Evolutionary conservation across 2,797 vertebrate genomes (phyloP).

Genomic region (Acanthurus lineatus): DNA sequence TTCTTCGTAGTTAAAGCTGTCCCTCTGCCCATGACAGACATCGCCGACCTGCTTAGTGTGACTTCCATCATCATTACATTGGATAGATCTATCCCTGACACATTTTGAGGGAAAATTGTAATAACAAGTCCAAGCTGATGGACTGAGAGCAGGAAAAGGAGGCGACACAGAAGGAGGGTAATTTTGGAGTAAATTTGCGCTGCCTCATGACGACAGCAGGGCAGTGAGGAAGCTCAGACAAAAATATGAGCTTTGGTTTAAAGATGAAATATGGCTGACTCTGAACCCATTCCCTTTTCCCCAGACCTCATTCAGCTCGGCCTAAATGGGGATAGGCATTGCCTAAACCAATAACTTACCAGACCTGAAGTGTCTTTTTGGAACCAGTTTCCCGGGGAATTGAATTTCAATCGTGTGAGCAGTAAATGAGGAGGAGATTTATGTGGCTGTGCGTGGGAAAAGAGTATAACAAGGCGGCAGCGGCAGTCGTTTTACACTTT

Average conservation of each 20-base stretch:
- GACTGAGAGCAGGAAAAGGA: conserved; percentile 49
- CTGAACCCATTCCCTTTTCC: conserved; percentile 70
- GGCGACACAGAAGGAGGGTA: conserved; percentile 40
- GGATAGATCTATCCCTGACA: conserved; percentile 59
- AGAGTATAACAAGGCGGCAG: conserved; percentile 71
- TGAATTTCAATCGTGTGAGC: conserved; percentile 76
- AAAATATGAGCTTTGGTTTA: conserved; percentile 76
- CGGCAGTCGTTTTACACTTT: conserved; percentile 74
- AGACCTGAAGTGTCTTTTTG: conserved; percentile 75
- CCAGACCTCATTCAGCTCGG: conserved; percentile 70
- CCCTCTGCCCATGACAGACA: conserved; percentile 53
- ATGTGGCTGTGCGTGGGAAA: conserved; percentile 73
- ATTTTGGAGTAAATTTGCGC: conserved; percentile 65
- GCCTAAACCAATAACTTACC: conserved; percentile 71
- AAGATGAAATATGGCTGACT: conserved; percentile 74
- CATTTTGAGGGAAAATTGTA: conserved; percentile 54
- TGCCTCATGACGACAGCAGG: conserved; percentile 45
- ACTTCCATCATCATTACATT: conserved; percentile 62
- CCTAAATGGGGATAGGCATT: conserved; percentile 71
- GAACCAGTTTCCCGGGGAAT: conserved; percentile 73
- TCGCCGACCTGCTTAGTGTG: conserved; percentile 47
- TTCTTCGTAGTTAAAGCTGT: conserved; percentile 35
- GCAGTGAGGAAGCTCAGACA: conserved; percentile 49
- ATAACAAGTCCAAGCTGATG: conserved; percentile 62
- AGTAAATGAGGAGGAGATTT: conserved; percentile 81